phyloP scores from a whole-genome alignment of 2,113 vertebrate genomes.

The Neomonachus schauinslandi region DNA sequence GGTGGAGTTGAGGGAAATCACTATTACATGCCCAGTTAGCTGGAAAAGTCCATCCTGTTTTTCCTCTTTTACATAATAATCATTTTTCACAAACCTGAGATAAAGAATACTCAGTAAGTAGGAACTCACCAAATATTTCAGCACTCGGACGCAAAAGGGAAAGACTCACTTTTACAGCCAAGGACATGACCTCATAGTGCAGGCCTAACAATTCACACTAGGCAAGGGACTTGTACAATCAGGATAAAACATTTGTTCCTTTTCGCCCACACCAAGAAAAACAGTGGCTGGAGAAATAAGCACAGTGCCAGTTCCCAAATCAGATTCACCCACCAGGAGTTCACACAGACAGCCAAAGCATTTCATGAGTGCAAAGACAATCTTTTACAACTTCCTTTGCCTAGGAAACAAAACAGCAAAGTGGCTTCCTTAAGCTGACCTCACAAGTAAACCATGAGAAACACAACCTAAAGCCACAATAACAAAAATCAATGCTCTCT shows the following conservation, averaged over 20 bases:
- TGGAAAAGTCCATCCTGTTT: constrained; percentile 77
- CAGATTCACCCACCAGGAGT: constrained; percentile 54
- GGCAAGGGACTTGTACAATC: constrained; percentile 74
- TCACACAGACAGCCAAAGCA: background rate
- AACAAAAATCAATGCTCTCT: background rate
- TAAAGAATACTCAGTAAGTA: constrained; percentile 76
- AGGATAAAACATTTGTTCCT: constrained; percentile 75
- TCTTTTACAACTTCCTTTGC: constrained; percentile 64
- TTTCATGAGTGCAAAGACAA: constrained; percentile 29
- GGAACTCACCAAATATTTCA: constrained; percentile 80
- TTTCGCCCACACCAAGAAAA: constrained; percentile 73
- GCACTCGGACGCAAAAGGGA: constrained; percentile 68
- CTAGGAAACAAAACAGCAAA: constrained; percentile 55
- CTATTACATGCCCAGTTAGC: constrained; percentile 62
- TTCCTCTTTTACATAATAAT: constrained; percentile 80
- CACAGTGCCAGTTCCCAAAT: constrained; percentile 41
- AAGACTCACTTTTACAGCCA: constrained; percentile 80
- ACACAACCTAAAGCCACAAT: background rate
- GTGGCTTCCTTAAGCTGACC: constrained; percentile 44
- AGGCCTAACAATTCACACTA: constrained; percentile 79
- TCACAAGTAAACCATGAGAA: constrained; percentile 44
- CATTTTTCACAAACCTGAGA: constrained; percentile 76
- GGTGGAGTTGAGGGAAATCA: constrained; percentile 73
- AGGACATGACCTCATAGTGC: constrained; percentile 80
- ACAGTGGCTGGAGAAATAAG: constrained; percentile 71